phyloP scores from a whole-genome alignment of 2,888 invertebrate genomes.

The Rhaphigaster nebulosa region DNA sequence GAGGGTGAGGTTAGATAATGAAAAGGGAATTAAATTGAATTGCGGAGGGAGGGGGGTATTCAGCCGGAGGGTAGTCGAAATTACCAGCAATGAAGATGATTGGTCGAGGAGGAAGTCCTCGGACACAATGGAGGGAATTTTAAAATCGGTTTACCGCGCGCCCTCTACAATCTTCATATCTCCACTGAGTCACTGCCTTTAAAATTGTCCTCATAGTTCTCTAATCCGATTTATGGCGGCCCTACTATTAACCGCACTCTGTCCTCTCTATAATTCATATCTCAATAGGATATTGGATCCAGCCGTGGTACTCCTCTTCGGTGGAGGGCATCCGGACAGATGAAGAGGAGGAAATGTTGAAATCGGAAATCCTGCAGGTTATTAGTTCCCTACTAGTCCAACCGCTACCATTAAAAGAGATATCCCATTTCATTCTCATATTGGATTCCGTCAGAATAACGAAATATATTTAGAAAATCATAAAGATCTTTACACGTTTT shows the following conservation, averaged over 20 bases:
- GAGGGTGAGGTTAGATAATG: constrained; percentile 53
- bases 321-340: neutral
- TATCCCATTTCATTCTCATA: no score
- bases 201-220: constrained; percentile 47
- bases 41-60: constrained; percentile 55
- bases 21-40: constrained; percentile 60
- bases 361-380: neutral
- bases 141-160: constrained; percentile 59
- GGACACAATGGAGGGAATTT: constrained; percentile 59
- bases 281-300: constrained; percentile 36
- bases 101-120: constrained; percentile 60
- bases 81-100: constrained; percentile 58
- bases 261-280: constrained; percentile 27
- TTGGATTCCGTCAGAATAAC: no score
- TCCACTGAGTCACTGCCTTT: constrained; percentile 45
- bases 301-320: neutral
- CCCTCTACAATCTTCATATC: constrained; percentile 54
- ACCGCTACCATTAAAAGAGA: no score
- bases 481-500: no score
- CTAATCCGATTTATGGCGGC: constrained; percentile 32
- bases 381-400: no score
- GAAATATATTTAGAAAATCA: no score
- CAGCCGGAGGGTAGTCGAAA: constrained; percentile 46
- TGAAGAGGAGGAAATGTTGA: neutral
- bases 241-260: constrained; percentile 47